phyloP scores from a whole-genome alignment of 2,113 vertebrate species.

The Sebastes schlegelii region DNA sequence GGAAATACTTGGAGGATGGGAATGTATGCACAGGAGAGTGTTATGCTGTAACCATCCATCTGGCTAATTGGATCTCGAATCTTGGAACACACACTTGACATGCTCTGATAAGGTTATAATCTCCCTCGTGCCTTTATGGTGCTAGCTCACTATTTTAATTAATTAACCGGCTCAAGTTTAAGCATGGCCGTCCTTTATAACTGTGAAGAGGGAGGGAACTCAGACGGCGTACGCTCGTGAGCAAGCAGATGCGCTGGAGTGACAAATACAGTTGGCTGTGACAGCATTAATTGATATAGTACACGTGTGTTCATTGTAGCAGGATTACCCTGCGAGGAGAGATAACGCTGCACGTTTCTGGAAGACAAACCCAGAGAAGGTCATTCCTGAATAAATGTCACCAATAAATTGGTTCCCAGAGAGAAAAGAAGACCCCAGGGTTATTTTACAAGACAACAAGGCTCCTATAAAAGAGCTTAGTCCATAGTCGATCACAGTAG shows the following conservation, averaged over 20 bases:
- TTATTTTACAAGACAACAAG: slow-evolving; percentile 77
- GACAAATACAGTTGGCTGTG: slow-evolving; percentile 15
- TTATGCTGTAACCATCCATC: slow-evolving; percentile 61
- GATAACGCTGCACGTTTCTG: slow-evolving; percentile 64
- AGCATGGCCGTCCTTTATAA: slow-evolving; percentile 25
- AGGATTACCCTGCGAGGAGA: slow-evolving; percentile 63
- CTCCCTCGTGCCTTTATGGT: slow-evolving; percentile 65
- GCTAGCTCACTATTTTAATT: slow-evolving; percentile 63
- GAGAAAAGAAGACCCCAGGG: slow-evolving; percentile 41
- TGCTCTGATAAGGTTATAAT: slow-evolving; percentile 77
- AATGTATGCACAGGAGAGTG: slow-evolving; percentile 40
- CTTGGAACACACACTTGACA: slow-evolving; percentile 68
- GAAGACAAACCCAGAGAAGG: slow-evolving; percentile 77
- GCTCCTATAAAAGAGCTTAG: slow-evolving; percentile 72
- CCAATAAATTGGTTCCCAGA: slow-evolving; percentile 76
- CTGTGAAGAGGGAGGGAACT: background rate
- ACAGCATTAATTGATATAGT: slow-evolving; percentile 24
- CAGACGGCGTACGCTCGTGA: background rate
- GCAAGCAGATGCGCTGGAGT: slow-evolving; percentile 11
- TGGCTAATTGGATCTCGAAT: slow-evolving; percentile 74
- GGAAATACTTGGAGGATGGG: slow-evolving; percentile 11
- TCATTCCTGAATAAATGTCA: slow-evolving; percentile 82
- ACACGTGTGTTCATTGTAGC: slow-evolving; percentile 41
- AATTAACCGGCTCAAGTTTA: slow-evolving; percentile 64
- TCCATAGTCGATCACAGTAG: slow-evolving; percentile 65